These are phyloP conservation scores for Scaeva pyrastri DNA, from an alignment of 2,888 invertebrate species.

Conservation along the genomic window DNA sequence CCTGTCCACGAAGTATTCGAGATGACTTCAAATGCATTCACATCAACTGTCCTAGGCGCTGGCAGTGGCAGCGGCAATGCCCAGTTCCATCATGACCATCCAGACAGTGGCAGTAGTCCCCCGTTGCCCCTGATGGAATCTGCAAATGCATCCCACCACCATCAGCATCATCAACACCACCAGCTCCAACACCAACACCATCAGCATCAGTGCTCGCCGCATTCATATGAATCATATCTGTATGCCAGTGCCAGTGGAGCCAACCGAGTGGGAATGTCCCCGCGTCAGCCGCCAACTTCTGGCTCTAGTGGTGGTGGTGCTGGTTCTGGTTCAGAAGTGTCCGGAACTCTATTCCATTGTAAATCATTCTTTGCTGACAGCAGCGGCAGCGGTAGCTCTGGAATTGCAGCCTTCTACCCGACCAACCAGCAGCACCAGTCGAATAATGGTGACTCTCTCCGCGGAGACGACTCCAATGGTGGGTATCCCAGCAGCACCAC, in stretches of 20 bases:
- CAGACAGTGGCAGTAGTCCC: conserved; percentile 55
- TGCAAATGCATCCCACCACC: conserved; percentile 39
- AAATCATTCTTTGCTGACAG: conserved; percentile 74
- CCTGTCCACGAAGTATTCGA: conserved; percentile 74
- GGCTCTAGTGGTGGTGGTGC: conserved; percentile 42
- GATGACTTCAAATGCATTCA: conserved; percentile 67
- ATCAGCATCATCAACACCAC: conserved; percentile 6
- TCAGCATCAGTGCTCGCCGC: conserved; percentile 62
- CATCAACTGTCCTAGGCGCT: conserved; percentile 49
- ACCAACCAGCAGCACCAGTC: conserved; percentile 48
- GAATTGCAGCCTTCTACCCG: conserved; percentile 67
- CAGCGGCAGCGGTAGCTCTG: conserved; percentile 67
- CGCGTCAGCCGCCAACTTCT: conserved; percentile 58
- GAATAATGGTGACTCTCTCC: conserved; percentile 61
- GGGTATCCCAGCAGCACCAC: conserved; percentile 36
- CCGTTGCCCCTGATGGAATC: conserved; percentile 54
- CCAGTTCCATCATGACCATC: conserved; percentile 45
- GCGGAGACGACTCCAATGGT: conserved; percentile 53
- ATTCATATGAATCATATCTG: conserved; percentile 72
- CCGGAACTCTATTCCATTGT: conserved; percentile 69
- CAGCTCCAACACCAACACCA: conserved; percentile 43
- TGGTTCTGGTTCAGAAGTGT: conserved; percentile 55
- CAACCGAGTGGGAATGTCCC: conserved; percentile 59
- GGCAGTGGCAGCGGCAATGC: conserved; percentile 20
- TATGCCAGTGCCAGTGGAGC: conserved; percentile 62